phyloP scores from a whole-genome alignment of 2,888 invertebrate species.

The Lithosia quadra region DNA sequence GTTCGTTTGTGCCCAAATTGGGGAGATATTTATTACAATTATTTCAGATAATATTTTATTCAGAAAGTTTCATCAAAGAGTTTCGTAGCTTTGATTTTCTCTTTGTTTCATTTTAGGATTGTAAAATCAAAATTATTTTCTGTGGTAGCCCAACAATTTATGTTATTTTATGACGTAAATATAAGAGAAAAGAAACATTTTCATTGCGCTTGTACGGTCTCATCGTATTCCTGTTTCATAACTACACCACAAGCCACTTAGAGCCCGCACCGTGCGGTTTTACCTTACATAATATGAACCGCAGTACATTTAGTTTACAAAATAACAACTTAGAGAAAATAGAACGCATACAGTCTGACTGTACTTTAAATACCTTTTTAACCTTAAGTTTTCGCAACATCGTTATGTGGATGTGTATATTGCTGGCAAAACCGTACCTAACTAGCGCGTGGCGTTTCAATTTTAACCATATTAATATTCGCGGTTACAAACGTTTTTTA shows the following conservation, averaged over 20 bases:
- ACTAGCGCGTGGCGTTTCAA: no score
- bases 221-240: constrained; percentile 2
- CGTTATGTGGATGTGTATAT: no score
- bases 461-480: no score
- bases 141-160: background rate
- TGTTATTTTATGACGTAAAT: background rate
- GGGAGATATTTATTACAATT: constrained; percentile 26
- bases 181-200: constrained; percentile 11
- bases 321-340: background rate
- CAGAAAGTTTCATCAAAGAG: constrained; percentile 44
- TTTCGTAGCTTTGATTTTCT: constrained; percentile 39
- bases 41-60: constrained; percentile 33
- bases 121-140: constrained; percentile 23
- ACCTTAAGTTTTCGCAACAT: no score
- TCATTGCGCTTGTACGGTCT: constrained; percentile 1
- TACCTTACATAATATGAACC: background rate
- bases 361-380: background rate
- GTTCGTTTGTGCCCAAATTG: constrained; percentile 6
- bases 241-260: background rate
- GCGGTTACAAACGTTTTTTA: no score
- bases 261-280: background rate
- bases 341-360: background rate
- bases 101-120: constrained; percentile 38
- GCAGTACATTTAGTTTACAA: constrained; percentile 2
- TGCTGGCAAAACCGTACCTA: no score